phyloP scores from a whole-genome alignment of 2,113 vertebrate genomes.

The Chaetodon auriga region DNA sequence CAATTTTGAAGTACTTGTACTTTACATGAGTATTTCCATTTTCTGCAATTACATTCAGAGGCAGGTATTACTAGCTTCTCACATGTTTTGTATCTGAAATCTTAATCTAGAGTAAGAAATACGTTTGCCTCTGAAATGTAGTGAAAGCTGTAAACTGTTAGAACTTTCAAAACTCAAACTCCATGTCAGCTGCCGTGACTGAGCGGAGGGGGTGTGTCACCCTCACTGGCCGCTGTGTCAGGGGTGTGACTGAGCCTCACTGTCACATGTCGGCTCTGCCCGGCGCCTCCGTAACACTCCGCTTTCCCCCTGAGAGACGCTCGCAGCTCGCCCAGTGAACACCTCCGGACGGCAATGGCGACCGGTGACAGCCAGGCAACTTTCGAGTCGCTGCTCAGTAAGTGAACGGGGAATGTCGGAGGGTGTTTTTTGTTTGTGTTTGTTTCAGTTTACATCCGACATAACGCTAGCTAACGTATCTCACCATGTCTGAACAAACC shows the following conservation, averaged over 20 bases:
- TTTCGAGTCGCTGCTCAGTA: constrained; percentile 79
- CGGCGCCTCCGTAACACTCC: constrained; percentile 48
- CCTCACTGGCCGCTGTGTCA: constrained; percentile 15
- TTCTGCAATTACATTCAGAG: no score
- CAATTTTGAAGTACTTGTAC: no score
- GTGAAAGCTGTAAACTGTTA: no score
- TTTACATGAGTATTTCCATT: no score
- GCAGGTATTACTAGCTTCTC: no score
- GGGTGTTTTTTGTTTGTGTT: background rate
- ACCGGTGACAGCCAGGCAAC: constrained; percentile 54
- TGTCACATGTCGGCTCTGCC: constrained; percentile 76
- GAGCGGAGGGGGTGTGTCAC: background rate
- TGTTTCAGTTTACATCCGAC: background rate
- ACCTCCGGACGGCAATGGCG: constrained; percentile 66
- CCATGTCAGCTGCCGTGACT: no score
- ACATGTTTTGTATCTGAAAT: background rate
- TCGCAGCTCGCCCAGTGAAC: background rate
- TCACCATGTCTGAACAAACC: background rate
- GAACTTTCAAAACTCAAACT: no score
- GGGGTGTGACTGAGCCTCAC: constrained; percentile 60
- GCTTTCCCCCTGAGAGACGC: constrained; percentile 1
- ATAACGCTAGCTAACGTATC: background rate
- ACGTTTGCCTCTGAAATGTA: no score
- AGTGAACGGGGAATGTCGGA: constrained; percentile 35
- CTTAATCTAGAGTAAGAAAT: background rate